These are phyloP conservation scores for Mongoloraphidia duomilia DNA, from an alignment of 2,888 invertebrate genomes.

Conservation along the genomic window DNA sequence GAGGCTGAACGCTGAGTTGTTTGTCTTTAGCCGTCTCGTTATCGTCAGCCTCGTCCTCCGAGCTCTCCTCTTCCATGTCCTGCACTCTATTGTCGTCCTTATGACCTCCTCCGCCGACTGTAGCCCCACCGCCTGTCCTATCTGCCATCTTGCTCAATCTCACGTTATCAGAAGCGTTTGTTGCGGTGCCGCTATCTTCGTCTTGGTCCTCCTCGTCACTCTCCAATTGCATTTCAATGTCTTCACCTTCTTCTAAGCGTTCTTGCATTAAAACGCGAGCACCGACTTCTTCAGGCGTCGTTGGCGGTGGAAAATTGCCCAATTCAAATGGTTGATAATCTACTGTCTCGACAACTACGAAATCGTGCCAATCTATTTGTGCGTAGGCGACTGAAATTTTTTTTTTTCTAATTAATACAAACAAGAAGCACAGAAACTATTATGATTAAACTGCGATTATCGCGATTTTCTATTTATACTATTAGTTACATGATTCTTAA, in stretches of 20 bases:
- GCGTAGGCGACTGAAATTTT: conserved; percentile 65
- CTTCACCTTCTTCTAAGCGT: conserved; percentile 63
- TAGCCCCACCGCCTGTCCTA: conserved; percentile 34
- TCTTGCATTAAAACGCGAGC: conserved; percentile 84
- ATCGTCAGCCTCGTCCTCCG: conserved; percentile 47
- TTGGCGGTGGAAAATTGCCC: conserved; percentile 93
- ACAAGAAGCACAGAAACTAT: too few relatives aligned
- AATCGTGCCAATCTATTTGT: conserved; percentile 99
- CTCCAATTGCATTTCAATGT: conserved; percentile 82
- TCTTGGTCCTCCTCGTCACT: conserved; percentile 51
- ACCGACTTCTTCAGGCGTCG: conserved; percentile 93
- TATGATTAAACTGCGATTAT: too few relatives aligned
- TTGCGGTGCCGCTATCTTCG: conserved; percentile 16
- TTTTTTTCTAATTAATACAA: too few relatives aligned
- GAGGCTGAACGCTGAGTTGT: conserved; percentile 37
- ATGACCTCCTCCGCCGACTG: conserved; percentile 25
- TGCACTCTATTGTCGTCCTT: conserved; percentile 51
- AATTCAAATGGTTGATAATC: conserved; percentile 96
- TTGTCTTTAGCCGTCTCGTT: conserved; percentile 26
- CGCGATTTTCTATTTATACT: too few relatives aligned
- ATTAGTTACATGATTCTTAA: too few relatives aligned
- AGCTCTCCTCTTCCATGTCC: conserved; percentile 87
- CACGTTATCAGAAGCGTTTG: conserved; percentile 31
- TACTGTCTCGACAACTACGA: conserved; percentile 98
- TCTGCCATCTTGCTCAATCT: conserved; percentile 55